phyloP scores from a whole-genome alignment of 2,113 vertebrate species.

The Brachypodius melanocephalos region DNA sequence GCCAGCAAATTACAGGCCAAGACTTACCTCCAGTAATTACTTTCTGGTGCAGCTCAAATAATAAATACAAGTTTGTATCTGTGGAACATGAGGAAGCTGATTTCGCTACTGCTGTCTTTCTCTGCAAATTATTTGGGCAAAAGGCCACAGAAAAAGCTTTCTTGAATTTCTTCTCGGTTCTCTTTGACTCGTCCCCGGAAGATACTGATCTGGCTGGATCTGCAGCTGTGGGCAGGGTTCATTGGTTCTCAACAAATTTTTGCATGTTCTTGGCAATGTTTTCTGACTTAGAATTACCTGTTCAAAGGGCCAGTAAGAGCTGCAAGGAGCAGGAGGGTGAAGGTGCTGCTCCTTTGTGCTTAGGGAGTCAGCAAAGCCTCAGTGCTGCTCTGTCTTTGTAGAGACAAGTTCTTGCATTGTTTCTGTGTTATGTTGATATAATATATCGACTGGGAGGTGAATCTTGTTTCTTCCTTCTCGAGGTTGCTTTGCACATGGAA shows the following conservation, averaged over 20 bases:
- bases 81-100: background rate
- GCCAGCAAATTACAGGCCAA: slow-evolving; percentile 6
- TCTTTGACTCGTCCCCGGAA: background rate
- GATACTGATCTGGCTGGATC: background rate
- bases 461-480: background rate
- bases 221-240: background rate
- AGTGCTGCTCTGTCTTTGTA: background rate
- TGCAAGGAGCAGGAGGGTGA: background rate
- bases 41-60: slow-evolving; percentile 6
- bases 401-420: background rate
- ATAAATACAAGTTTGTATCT: background rate
- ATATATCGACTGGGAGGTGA: background rate
- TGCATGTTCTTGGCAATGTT: background rate
- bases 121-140: background rate
- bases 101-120: background rate
- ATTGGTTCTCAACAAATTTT: background rate
- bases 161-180: background rate
- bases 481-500: background rate
- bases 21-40: background rate
- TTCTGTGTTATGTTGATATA: background rate
- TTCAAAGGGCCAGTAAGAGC: background rate
- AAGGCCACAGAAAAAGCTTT: background rate
- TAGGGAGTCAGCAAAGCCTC: background rate
- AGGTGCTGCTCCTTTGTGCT: background rate
- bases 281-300: background rate